A percentile compares a stretch with the other conserved stretches of the same genome.
phyloP scores from a whole-genome alignment of 2,888 invertebrate genomes.

The Priocnemis perturbator region DNA sequence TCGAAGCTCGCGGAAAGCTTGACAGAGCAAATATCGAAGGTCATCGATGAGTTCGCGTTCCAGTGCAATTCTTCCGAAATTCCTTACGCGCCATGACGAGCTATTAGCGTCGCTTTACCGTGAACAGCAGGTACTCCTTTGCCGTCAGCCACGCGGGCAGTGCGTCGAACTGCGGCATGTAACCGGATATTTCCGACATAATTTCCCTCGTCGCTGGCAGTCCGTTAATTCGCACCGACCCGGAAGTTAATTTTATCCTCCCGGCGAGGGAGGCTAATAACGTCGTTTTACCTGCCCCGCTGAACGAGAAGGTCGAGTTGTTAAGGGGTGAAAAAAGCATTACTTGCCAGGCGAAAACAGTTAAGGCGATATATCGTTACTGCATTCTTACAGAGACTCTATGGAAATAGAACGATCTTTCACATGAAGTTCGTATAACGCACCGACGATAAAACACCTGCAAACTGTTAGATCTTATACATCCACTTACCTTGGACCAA shows the following conservation, averaged over 20 bases:
- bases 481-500: constrained; percentile 71
- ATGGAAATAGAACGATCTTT: no score
- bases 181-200: constrained; percentile 77
- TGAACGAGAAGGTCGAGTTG: constrained; percentile 55
- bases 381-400: neutral
- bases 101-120: constrained; percentile 75
- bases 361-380: no score
- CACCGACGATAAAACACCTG: no score
- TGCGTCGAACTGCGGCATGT: constrained; percentile 83
- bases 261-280: constrained; percentile 78
- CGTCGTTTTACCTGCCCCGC: constrained; percentile 80
- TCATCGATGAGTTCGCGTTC: neutral
- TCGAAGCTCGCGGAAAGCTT: no score
- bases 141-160: constrained; percentile 81
- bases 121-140: constrained; percentile 82
- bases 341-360: neutral
- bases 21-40: no score
- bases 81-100: no score
- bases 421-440: no score
- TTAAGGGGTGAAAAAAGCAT: neutral
- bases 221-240: constrained; percentile 75
- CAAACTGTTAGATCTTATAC: no score
- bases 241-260: constrained; percentile 75
- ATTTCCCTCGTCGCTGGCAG: constrained; percentile 75
- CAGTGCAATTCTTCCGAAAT: no score